Evolutionary conservation across 2,797 vertebrate genomes (phyloP).

Genomic region (Thamnophis elegans): DNA sequence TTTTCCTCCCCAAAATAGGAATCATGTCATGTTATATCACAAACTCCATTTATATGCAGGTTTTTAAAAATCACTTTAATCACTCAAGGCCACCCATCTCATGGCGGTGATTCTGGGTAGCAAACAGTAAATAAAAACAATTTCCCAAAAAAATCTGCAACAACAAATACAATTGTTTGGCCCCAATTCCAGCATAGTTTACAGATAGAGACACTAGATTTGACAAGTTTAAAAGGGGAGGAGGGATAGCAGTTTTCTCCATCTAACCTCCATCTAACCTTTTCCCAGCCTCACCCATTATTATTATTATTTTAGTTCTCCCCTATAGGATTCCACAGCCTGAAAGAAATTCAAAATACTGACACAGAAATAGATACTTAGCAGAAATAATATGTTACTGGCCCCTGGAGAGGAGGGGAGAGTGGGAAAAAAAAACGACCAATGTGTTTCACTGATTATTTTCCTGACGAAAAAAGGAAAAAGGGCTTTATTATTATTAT

Average conservation of each 20-base stretch:
- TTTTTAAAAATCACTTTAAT: background rate
- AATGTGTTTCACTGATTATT: constrained; percentile 65
- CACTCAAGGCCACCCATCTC: background rate
- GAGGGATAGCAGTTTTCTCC: background rate
- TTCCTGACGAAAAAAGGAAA: constrained; percentile 58
- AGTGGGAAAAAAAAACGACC: constrained; percentile 61
- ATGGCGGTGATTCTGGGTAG: background rate
- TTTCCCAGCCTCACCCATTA: background rate
- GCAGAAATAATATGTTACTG: constrained; percentile 62
- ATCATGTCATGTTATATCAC: background rate
- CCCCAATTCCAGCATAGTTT: background rate
- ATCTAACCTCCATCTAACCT: background rate
- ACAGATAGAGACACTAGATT: background rate
- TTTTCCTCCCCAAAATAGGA: background rate
- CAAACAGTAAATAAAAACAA: background rate
- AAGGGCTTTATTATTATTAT: constrained; percentile 54
- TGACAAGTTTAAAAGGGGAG: background rate
- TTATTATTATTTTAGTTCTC: background rate
- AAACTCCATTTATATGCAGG: accelerated
- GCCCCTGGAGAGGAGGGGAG: constrained; percentile 39
- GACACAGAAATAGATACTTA: constrained; percentile 30
- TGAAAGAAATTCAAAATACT: background rate
- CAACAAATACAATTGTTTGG: background rate
- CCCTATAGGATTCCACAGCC: background rate
- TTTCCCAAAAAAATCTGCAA: background rate